Evolutionary conservation across 92 coral and sea anemone genomes (phyloP), one percentile per base, ranked within the genome.

Genomic region (Umimayanthus chanpuru): DNA sequence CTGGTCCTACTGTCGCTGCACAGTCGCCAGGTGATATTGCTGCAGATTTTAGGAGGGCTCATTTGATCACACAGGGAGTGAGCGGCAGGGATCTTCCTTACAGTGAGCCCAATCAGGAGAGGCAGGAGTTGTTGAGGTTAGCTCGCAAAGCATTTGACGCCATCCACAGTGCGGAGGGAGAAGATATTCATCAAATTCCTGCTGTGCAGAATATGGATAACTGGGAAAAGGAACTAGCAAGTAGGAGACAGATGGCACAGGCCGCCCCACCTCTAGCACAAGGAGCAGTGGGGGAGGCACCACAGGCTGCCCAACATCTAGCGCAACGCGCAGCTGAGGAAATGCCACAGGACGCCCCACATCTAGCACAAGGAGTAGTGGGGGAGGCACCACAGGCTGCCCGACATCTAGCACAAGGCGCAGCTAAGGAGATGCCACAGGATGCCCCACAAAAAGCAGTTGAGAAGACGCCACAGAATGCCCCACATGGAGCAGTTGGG

Each of bases 141-240:
- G 29, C 18, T 25, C 83, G 41, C 61, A 79, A n/a, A 26, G 83
- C 70, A 26, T 47, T 5, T 23, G 44, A 79, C 28, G 83, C 68
- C 2, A 53, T 79, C 21, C 61, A 14, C 25, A 32, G 29, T 14
- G 83, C 83, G 20, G 83, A 79, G 20, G 83, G 40, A 55, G 83
- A 55, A 11, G 43, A 79, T 80, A 21, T 80, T 53, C 36, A 55
- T 80, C 72, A 80, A 3, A 80, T 80, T 50, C 85, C 85, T 8
- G 85, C 70, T 53, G 85, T 80, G 66, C 85, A 56, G 14, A 80
- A 80, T 39, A 55, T 50, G 70, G 6, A 56, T 61, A 80, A 80
- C 6, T 10, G 64, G n/a, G 85, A 80, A 21, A 81, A 67, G 5
- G 73, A 61, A 39, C 14, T 21, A 28, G 8, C 12, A 55, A 82